Base-by-base conservation (phyloP, 2,797 vertebrate genomes). In the Pangasius krempfi region DNA sequence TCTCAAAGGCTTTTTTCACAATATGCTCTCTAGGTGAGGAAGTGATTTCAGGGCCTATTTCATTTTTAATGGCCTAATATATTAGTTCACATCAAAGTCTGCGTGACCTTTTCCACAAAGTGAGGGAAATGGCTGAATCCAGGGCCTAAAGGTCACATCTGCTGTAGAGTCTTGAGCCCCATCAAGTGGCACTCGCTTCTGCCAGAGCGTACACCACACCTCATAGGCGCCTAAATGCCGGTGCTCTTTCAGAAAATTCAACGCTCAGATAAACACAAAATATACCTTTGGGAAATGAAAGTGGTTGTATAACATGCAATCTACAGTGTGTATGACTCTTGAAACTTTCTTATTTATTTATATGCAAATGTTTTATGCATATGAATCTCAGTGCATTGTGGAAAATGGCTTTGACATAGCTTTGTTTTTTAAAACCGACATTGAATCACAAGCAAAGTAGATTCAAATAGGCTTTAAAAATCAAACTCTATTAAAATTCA, bases 51-150 rank as follows among this genome's bases (percentile, higher is more conserved):
- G 68, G 20, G 76, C 58, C 80, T 89, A 52, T 91, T 91, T 91
- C 56, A 91, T 91, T 93, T 93, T 92, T 90, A 91, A 93, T 91
- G 85, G 88, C 84, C 88, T 90, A 86, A 88, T 89, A 86, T 85
- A 88, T 90, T 84, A 87, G 88, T 91, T 90, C 91, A 86, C 89
- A 89, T 93, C 89, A 92, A 92, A 89, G 91, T 87, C 86, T 85
- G 64, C 14, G 81, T 90, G 89, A 93, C 92, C 92, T 92, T 92
- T 92, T 91, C 89, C 87, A 87, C 88, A 92, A 92, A 92, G 92
- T 90, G 76, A 83, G 64, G 86, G 76, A 88, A 89, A 90, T 80
- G 91, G 88, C 88, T 91, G 88, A 86, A 92, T 83, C 66, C 75
- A 7, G 84, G 87, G 89, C 91, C 91, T 87, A 92, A 93, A 93